Evolutionary conservation across 2,888 invertebrate species (phyloP), one percentile per base, ranked within the genome.

Genomic region (Nesidiocoris tenuis): DNA sequence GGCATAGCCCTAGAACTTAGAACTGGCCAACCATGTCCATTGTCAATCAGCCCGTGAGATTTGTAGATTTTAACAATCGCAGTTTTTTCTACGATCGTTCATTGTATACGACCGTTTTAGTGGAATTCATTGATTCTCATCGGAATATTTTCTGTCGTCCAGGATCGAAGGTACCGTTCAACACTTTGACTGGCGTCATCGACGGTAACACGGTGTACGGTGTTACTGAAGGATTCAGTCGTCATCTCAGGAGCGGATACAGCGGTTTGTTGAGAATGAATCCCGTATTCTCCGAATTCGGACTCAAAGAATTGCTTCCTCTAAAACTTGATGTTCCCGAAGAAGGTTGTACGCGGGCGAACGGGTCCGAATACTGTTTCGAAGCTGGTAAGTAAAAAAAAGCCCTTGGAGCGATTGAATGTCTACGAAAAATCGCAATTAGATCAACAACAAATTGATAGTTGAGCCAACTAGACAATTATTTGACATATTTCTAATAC

Each of bases 201-300:
- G 95, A 96, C 83, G 95, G 90, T 67, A 95, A 95, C 82, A 95
- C 95, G 0, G 91, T 96, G 0, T 96, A 96, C 82, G 95, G 95
- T 61, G 91, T 94, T 3, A 91, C 90, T 70, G 94, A 95, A 82
- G 87, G 90, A 81, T 93, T 93, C 82, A 24, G 7, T 67, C 80
- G 94, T 80, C 93, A 93, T 83, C 85, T 95, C 21, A 88, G 95
- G 78, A 89, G 91, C 7, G 94, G 94, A 19, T 92, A 90, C 81
- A 92, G 90, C 16, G 95, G 95, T 70, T 85, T 93, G n/a, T 83
- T 95, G 81, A 88, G 94, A 19, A 95, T 95, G 94, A 94, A 95
- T 84, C 93, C 94, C 12, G 93, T 92, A 0, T 95, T 95, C 84
- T 87, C 90, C 78, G 92, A 94, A 81, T 94, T 92, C 80, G 94